A percentile compares a stretch with the other conserved stretches of the same genome.
These are phyloP conservation scores for Andrena hattorfiana DNA, from an alignment of 2,888 invertebrate genomes.

Conservation along the genomic window DNA sequence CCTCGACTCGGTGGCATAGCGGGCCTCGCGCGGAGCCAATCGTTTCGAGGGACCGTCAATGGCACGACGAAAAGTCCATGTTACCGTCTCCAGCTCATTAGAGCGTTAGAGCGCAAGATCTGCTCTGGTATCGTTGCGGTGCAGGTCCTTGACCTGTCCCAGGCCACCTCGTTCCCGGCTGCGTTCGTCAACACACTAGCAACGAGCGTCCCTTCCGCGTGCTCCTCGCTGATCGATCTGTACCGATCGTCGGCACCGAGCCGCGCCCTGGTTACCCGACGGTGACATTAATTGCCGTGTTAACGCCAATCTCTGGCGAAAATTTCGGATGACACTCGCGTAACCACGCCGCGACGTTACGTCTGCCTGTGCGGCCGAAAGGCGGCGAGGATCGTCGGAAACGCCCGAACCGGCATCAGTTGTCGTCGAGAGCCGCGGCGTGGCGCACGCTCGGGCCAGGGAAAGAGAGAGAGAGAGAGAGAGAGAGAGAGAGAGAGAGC, in stretches of 20 bases:
- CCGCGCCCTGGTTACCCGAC: too few species aligned
- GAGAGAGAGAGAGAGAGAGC: constrained; percentile 7
- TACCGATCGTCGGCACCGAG: not conserved
- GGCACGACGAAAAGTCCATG: constrained; percentile 29
- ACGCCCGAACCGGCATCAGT: constrained; percentile 50
- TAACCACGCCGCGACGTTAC: constrained; percentile 49
- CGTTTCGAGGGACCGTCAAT: constrained; percentile 36
- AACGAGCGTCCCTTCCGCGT: constrained; percentile 3
- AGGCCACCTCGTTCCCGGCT: constrained; percentile 39
- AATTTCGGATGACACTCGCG: constrained; percentile 56
- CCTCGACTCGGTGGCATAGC: not conserved
- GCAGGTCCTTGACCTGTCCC: constrained; percentile 72
- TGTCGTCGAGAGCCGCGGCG: constrained; percentile 40
- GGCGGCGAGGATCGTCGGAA: constrained; percentile 61
- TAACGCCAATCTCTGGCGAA: not conserved
- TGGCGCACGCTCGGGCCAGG: constrained; percentile 68
- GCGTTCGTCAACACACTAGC: constrained; percentile 40
- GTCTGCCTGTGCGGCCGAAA: constrained; percentile 51
- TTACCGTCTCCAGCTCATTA: constrained; percentile 47
- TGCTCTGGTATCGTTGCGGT: constrained; percentile 62
- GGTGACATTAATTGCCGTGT: not conserved
- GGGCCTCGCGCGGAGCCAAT: constrained; percentile 1
- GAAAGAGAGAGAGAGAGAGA: constrained; percentile 1
- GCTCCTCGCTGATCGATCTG: not conserved
- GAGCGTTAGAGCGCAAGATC: constrained; percentile 55